Conservation (phyloP, 2,797 vertebrate genomes). For the Anniella stebbinsi region DNA sequence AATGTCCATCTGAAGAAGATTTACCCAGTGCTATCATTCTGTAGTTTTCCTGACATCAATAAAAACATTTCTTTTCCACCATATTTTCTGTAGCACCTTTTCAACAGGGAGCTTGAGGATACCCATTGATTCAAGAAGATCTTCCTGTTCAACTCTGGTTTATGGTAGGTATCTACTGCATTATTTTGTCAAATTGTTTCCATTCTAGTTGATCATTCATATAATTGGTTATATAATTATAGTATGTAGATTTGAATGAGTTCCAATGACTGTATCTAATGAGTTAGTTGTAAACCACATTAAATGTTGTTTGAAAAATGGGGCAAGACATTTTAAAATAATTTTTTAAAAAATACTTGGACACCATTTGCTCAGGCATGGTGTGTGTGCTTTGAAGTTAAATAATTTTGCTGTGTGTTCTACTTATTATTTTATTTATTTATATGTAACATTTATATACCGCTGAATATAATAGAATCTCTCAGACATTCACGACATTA, state of each 20-base stretch:
- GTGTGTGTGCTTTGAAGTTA: background rate
- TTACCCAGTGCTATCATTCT: background rate
- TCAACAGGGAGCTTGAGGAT: background rate
- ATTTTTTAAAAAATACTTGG: too few relatives aligned
- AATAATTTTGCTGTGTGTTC: background rate
- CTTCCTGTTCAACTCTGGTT: background rate
- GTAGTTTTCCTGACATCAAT: background rate
- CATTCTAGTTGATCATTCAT: background rate
- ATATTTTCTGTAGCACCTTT: background rate
- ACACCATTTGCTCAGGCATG: background rate
- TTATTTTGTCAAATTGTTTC: background rate
- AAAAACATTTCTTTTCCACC: background rate
- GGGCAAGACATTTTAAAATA: background rate
- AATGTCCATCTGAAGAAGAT: background rate
- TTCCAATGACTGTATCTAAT: background rate
- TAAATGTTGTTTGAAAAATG: background rate
- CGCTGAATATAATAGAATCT: too few relatives aligned
- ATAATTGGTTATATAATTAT: background rate
- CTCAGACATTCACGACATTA: too few relatives aligned
- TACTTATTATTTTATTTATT: too few relatives aligned
- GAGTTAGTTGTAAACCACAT: background rate
- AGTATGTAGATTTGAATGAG: background rate
- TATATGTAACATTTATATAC: too few relatives aligned
- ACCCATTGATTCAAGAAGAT: background rate
- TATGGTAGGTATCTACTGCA: background rate